Percentiles rank a stretch among this genome's conserved stretches.
phyloP scores from a whole-genome alignment of 2,797 vertebrate genomes.

The Phataginus tricuspis region DNA sequence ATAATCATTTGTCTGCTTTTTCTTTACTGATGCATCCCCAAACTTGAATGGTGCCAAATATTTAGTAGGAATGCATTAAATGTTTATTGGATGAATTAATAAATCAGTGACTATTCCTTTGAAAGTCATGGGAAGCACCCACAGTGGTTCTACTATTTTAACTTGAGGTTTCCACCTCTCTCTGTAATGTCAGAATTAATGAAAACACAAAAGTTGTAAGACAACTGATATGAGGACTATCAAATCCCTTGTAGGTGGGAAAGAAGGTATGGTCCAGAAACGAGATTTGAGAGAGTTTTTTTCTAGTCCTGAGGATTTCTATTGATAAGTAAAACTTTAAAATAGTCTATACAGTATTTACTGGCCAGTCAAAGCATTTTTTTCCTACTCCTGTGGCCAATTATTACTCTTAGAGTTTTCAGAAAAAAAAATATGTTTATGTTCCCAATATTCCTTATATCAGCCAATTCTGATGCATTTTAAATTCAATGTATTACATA shows the following conservation, averaged over 20 bases:
- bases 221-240: not conserved
- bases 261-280: not conserved
- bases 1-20: not conserved
- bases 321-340: slow-evolving; percentile 24
- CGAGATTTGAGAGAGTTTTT: not conserved
- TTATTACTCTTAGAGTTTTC: not conserved
- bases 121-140: not conserved
- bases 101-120: not conserved
- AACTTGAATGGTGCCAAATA: not conserved
- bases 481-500: not conserved
- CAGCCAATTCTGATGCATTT: not conserved
- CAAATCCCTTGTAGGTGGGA: not conserved
- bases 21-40: not conserved
- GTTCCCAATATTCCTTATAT: not conserved
- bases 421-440: not conserved
- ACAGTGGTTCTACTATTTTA: not conserved
- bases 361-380: not conserved
- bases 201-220: not conserved
- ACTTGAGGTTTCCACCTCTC: not conserved
- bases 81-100: not conserved
- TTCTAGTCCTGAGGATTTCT: not conserved
- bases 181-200: slow-evolving; percentile 22
- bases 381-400: not conserved
- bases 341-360: not conserved
- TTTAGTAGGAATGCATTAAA: not conserved